A percentile compares a stretch with the other conserved stretches of the same genome.
These are phyloP conservation scores for Latrodectus hesperus DNA, from an alignment of 2,888 invertebrate genomes.

Conservation along the genomic window DNA sequence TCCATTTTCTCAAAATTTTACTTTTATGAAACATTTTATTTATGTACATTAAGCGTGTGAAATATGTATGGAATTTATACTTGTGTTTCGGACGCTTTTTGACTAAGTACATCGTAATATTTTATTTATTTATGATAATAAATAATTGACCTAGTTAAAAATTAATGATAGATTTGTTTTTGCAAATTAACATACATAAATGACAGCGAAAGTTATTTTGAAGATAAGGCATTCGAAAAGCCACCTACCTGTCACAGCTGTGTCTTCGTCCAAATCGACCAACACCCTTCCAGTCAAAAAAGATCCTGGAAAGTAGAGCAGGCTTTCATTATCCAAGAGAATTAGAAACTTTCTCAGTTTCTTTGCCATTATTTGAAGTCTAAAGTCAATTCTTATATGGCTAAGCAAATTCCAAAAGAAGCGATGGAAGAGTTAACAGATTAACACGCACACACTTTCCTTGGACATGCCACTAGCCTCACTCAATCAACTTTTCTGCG, in stretches of 20 bases:
- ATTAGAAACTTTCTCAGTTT: conserved; percentile 94
- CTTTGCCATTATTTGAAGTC: conserved; percentile 74
- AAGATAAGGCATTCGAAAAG: background rate
- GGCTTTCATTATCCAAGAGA: conserved; percentile 92
- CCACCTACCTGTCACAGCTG: conserved; percentile 86
- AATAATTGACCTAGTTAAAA: no score
- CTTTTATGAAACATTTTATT: no score
- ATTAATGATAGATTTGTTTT: no score
- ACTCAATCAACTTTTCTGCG: background rate
- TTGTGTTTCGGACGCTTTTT: no score
- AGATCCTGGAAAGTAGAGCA: conserved; percentile 94
- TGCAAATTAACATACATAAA: no score
- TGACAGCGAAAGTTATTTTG: no score
- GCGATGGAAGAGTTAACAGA: background rate
- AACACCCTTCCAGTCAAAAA: conserved; percentile 93
- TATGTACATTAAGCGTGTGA: no score
- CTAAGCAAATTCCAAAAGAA: background rate
- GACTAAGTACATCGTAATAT: no score
- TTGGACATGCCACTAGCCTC: background rate
- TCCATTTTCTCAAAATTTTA: no score
- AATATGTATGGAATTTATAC: no score
- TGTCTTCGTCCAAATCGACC: conserved; percentile 94
- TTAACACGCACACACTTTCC: background rate
- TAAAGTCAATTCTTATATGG: background rate
- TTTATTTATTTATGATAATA: no score